Base-by-base conservation (phyloP, 2,113 vertebrate species). In the Tretioscincus oriximinensis region DNA sequence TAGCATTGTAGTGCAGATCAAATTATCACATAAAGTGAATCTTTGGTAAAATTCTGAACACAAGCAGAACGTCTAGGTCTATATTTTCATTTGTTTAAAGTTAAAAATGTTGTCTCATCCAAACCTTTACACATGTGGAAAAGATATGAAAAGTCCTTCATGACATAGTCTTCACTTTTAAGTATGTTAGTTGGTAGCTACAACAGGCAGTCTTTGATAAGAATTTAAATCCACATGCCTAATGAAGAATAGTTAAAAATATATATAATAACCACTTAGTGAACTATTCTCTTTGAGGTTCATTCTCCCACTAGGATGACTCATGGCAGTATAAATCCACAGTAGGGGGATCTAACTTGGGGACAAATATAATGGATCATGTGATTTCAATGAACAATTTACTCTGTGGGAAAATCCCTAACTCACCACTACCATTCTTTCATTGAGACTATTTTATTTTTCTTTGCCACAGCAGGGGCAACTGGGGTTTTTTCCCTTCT, bases 341-440 rank as follows among this genome's bases (percentile, higher is more conserved):
- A 89, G 87, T 85, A 80, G 92, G 91, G 88, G 86, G 49, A 90
- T 66, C 85, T 87, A 58, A 88, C 85, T 91, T 7, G 5, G 84
- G 86, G 77, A 88, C 86, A 83, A 69, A 89, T 88, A 94, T 79
- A 90, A 70, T 90, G 91, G 86, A 88, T 89, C 84, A 80, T 81
- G 81, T 85, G 88, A 94, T 84, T 92, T 90, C 80, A 85, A 83
- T 82, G 87, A 93, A 92, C 90, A 90, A 94, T 94, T 93, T 93
- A 85, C 92, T 91, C 93, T 77, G 92, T 83, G 80, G 89, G 91
- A 90, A 93, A 93, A 92, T 88, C 86, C 84, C 86, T 68, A 79
- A 82, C 87, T 91, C 77, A 78, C 54, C 88, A 91, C 85, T 78
- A 49, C 83, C 69, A 1, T 88, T 87, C 85, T 91, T 93, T 92